Conservation (phyloP, 1,140 invertebrate genomes). For the Eriosoma lanigerum region DNA sequence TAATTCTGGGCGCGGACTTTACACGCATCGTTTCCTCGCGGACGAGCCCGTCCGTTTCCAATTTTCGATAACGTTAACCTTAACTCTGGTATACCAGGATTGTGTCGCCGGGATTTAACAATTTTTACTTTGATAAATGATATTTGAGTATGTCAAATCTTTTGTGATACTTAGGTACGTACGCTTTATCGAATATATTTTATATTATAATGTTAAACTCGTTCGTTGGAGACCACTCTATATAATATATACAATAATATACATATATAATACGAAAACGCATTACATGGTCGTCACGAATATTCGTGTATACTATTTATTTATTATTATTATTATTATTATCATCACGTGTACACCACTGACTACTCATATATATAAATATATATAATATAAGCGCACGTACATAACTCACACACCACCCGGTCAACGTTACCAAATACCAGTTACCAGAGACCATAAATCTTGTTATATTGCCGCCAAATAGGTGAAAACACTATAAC, state of each 20-base stretch:
- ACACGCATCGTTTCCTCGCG: not conserved
- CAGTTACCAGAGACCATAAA: not conserved
- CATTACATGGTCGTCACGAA: conserved; percentile 14
- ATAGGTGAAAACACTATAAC: conserved; percentile 5
- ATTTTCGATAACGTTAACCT: not conserved
- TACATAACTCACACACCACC: not conserved
- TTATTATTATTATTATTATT: not conserved
- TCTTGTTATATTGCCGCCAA: conserved; percentile 21
- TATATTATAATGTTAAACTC: too few species aligned
- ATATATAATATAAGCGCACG: not conserved
- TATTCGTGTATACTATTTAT: conserved; percentile 20
- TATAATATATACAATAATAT: not conserved
- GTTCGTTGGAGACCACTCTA: conserved; percentile 1
- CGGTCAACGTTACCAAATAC: too few species aligned
- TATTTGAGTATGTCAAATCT: too few species aligned
- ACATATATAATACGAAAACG: too few species aligned
- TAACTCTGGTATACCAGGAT: not conserved
- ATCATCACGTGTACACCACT: not conserved
- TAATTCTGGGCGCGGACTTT: too few species aligned
- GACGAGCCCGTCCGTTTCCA: not conserved
- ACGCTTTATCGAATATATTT: too few species aligned
- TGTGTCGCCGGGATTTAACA: too few species aligned
- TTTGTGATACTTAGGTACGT: too few species aligned
- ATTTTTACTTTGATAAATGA: too few species aligned
- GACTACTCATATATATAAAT: too few species aligned